Percentiles rank a stretch among this genome's conserved stretches.
Evolutionary conservation across 2,113 vertebrate genomes (phyloP).

Genomic region (Choloepus hoffmanni): DNA sequence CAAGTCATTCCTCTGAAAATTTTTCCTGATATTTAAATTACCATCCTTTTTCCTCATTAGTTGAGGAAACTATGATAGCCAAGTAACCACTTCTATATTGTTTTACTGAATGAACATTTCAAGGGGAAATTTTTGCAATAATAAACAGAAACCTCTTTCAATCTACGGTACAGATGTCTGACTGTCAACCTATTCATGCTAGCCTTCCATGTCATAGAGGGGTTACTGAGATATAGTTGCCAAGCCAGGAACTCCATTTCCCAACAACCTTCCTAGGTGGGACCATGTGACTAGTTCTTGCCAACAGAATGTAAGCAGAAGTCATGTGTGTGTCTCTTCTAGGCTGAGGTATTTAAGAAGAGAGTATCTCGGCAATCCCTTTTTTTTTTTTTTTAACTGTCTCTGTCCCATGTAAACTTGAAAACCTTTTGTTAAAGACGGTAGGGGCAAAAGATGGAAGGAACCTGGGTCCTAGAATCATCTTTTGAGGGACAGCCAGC

Average conservation of each 20-base stretch:
- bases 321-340: neutral
- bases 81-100: neutral
- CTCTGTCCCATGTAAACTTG: neutral
- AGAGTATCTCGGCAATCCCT: neutral
- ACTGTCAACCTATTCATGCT: neutral
- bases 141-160: neutral
- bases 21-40: neutral
- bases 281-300: neutral
- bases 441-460: neutral
- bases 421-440: neutral
- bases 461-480: neutral
- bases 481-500: neutral
- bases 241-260: neutral
- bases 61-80: neutral
- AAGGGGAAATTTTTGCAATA: neutral
- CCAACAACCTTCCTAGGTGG: neutral
- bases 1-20: neutral
- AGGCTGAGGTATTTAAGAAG: neutral
- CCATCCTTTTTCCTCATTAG: neutral
- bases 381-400: no score
- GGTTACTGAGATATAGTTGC: neutral
- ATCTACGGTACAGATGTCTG: neutral
- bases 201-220: neutral
- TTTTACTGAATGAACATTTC: slow-evolving; percentile 23
- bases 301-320: neutral